Conservation (phyloP, 2,888 invertebrate species). For the Amiota communis region DNA sequence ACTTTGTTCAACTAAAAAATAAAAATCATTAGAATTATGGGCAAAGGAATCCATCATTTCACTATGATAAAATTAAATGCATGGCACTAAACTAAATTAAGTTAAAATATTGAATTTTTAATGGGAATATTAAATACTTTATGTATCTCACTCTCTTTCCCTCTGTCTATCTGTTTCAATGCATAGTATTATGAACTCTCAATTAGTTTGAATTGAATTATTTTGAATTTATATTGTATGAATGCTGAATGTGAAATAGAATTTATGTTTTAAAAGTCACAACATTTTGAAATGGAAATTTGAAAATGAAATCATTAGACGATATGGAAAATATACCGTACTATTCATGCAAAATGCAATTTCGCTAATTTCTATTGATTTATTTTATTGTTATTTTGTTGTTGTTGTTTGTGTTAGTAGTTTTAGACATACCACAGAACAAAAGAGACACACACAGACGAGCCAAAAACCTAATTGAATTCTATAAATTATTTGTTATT, state of each 20-base stretch:
- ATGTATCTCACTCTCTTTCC: too few species aligned
- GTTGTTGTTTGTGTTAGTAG: constrained; percentile 10
- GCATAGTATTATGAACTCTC: too few species aligned
- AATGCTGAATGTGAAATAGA: not conserved
- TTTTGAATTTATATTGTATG: not conserved
- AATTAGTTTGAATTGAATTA: not conserved
- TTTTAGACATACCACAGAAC: not conserved
- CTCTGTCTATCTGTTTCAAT: too few species aligned
- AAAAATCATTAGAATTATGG: too few species aligned
- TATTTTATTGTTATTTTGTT: constrained; percentile 12
- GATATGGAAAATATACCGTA: not conserved
- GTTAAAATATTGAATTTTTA: too few species aligned
- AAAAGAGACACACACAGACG: not conserved
- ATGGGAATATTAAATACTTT: too few species aligned
- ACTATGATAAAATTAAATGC: too few species aligned
- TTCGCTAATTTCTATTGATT: constrained; percentile 1
- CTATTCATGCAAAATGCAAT: not conserved
- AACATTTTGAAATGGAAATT: not conserved
- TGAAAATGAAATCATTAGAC: not conserved
- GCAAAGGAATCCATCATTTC: too few species aligned
- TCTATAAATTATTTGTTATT: constrained; percentile 28
- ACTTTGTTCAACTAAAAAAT: too few species aligned
- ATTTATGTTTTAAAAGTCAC: not conserved
- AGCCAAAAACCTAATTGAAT: constrained; percentile 20
- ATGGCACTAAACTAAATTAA: too few species aligned